These are phyloP conservation scores for Pycnonotus jocosus DNA, from an alignment of 2,113 vertebrate genomes.

Conservation along the genomic window DNA sequence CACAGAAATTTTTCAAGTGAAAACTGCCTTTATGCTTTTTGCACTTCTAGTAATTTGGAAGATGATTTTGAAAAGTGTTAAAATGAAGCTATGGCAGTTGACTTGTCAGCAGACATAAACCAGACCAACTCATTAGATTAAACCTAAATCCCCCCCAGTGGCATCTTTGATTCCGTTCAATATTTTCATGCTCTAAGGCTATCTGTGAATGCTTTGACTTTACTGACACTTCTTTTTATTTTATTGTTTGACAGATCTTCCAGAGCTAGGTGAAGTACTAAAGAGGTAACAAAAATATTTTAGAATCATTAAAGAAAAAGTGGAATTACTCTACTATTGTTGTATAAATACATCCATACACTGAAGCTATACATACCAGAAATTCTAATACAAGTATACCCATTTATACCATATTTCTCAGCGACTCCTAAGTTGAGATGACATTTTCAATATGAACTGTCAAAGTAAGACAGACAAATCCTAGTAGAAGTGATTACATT, in stretches of 20 bases:
- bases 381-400: neutral
- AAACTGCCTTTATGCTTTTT: constrained; percentile 1
- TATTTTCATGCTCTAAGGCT: constrained; percentile 18
- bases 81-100: neutral
- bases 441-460: neutral
- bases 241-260: neutral
- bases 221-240: neutral
- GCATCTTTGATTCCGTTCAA: constrained; percentile 48
- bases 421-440: neutral
- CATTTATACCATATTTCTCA: neutral
- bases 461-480: neutral
- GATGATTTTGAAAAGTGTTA: constrained; percentile 19
- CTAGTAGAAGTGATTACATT: neutral
- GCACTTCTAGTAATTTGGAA: neutral
- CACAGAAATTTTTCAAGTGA: neutral
- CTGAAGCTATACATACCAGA: neutral
- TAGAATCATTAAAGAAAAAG: constrained; percentile 5
- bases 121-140: constrained; percentile 7
- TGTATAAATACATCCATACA: neutral
- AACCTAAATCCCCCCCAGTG: neutral
- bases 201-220: constrained; percentile 5
- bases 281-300: neutral
- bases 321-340: neutral
- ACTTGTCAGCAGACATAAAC: neutral
- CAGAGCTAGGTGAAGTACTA: neutral